A percentile compares a stretch with the other conserved stretches of the same genome.
Evolutionary conservation across 30 jellyfish, hydroid and myxozoan genomes (phyloP).

Genomic region (Aurelia aurita): DNA sequence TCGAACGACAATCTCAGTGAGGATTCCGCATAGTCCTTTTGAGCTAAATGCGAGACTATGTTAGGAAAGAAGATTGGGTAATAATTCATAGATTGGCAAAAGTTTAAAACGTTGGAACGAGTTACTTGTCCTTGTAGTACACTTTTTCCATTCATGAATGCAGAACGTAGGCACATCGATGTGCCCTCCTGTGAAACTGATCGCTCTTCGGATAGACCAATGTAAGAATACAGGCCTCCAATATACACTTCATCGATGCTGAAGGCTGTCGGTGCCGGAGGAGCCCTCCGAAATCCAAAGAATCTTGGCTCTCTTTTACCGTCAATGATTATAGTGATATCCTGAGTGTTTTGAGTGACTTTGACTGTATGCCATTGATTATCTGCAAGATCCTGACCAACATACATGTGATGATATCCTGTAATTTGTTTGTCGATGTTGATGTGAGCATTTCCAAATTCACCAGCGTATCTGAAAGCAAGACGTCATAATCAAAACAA

Average conservation of each 20-base stretch:
- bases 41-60: constrained; percentile 85
- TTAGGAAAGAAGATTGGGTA: constrained; percentile 92
- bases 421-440: constrained; percentile 87
- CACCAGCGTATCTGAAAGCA: constrained; percentile 91
- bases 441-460: constrained; percentile 90
- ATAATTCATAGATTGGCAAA: constrained; percentile 79
- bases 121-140: constrained; percentile 26
- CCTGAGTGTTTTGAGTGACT: constrained; percentile 84
- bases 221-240: constrained; percentile 88
- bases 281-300: constrained; percentile 88
- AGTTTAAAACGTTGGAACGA: constrained; percentile 16
- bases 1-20: constrained; percentile 73
- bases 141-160: constrained; percentile 67
- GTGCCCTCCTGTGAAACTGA: constrained; percentile 86
- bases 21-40: constrained; percentile 49
- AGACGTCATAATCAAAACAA: no score
- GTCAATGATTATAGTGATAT: constrained; percentile 81
- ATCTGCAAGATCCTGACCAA: constrained; percentile 96
- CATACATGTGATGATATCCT: constrained; percentile 91
- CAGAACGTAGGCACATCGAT: constrained; percentile 79
- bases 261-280: constrained; percentile 93
- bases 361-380: constrained; percentile 97
- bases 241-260: constrained; percentile 78
- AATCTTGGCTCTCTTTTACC: constrained; percentile 70
- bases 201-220: constrained; percentile 66